Evolutionary conservation across 1,140 invertebrate species (phyloP).

Genomic region (Parasteatoda tepidariorum): DNA sequence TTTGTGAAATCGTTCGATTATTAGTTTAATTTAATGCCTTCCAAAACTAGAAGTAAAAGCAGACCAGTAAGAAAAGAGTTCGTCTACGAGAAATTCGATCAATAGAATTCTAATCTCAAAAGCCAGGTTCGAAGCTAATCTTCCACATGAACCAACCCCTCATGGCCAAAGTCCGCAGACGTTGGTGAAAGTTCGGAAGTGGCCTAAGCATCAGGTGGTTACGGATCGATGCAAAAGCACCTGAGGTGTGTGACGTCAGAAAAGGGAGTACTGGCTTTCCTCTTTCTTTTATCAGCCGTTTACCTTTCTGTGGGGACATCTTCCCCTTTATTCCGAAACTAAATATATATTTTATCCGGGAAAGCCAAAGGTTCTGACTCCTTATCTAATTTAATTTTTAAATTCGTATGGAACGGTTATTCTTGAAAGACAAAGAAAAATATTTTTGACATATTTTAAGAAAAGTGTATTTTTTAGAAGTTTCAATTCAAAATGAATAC

Average conservation of each 20-base stretch:
- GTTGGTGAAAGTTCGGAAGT: slow-evolving; percentile 12
- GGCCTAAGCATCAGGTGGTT: slow-evolving; percentile 47
- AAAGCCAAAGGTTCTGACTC: too few species aligned
- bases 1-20: too few species aligned
- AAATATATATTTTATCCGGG: not conserved
- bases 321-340: not conserved
- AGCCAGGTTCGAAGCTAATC: not conserved
- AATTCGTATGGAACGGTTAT: too few species aligned
- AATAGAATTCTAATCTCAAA: not conserved
- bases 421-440: too few species aligned
- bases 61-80: not conserved
- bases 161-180: not conserved
- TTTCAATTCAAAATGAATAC: too few species aligned
- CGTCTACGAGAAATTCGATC: not conserved
- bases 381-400: too few species aligned
- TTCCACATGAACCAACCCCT: not conserved
- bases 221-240: slow-evolving; percentile 40
- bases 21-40: too few species aligned
- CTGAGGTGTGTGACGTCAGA: slow-evolving; percentile 16
- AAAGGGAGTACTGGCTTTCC: not conserved
- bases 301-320: not conserved
- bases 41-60: not conserved
- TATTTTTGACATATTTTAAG: too few species aligned
- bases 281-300: not conserved
- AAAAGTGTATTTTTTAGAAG: too few species aligned